A percentile compares a stretch with the other conserved stretches of the same genome.
Conservation (phyloP, 2,113 vertebrate genomes). For the Elgaria multicarinata region DNA sequence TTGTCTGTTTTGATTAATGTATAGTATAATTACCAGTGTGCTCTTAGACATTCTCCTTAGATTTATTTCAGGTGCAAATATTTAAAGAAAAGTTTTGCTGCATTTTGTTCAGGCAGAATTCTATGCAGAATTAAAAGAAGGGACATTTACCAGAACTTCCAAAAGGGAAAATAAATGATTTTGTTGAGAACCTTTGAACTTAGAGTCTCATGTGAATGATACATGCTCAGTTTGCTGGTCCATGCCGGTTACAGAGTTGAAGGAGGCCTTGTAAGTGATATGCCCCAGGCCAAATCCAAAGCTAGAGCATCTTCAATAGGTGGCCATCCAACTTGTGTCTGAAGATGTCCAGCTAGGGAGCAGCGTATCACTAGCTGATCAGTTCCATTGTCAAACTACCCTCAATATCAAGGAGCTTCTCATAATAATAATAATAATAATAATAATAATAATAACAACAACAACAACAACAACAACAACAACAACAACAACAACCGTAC, state of each 20-base stretch:
- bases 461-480: too few species aligned
- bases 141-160: neutral
- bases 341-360: too few species aligned
- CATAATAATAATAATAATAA: too few species aligned
- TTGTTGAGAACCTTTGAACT: too few species aligned
- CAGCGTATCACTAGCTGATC: neutral
- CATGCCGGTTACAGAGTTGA: neutral
- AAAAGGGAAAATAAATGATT: neutral
- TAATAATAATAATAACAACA: too few species aligned
- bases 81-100: constrained; percentile 46
- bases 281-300: too few species aligned
- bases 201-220: neutral
- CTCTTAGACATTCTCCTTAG: constrained; percentile 53
- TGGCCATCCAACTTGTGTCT: neutral
- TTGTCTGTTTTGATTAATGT: constrained; percentile 76
- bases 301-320: too few species aligned
- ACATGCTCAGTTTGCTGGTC: too few species aligned
- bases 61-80: constrained; percentile 53
- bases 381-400: neutral
- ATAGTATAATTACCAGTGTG: constrained; percentile 50
- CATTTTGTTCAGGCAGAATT: neutral
- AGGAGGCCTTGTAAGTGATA: neutral
- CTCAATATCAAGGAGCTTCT: neutral
- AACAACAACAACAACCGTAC: too few species aligned
- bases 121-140: constrained; percentile 3